Base-by-base conservation (phyloP, 2,888 invertebrate species). In the Meiosimyza platycephala region DNA sequence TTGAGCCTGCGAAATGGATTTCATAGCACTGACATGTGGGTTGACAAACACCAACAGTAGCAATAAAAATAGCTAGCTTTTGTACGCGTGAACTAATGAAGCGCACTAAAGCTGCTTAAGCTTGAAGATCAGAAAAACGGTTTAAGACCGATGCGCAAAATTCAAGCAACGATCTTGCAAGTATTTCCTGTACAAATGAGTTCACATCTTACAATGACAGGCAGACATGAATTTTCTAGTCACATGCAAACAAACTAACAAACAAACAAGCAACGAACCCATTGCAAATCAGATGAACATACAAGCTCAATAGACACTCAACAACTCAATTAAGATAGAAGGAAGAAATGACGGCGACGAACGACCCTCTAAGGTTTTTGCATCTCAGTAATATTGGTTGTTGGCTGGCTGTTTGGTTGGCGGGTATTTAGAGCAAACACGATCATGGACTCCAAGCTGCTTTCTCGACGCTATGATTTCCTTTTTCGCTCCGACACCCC, bases 271-370 rank as follows among this genome's bases (percentile, higher is more conserved):
- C 50, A 22, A 51, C 60, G 54, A 68, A 63, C 64, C 54, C 66
- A 40, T 57, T 57, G 15, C 55, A 51, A 51, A 63, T 47, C 55
- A 12, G 13, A 67, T 64, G 59, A 71, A 76, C 67, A 73, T 74
- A 79, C 77, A 78, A 76, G 77, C 71, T 74, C 77, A 76, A 75
- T 76, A 77, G 77, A 78, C 78, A 77, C 75, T 76, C 76, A 78
- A 80, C 80, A 80, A 79, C 80, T 81, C 81, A 81, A 81, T 81
- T 81, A 79, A 75, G 72, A 71, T 57, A 57, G 15, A 52, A 16
- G 48, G 11, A 40, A 22, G 13, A 57, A 33, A 60, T 66, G 59
- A 40, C 60, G 67, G 16, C 57, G 18, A 40, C n/a, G n/a, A 16
- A 51, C 48, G 71, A 16, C 50, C 50, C 63, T 63, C 63, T 18